These are phyloP conservation scores for Siphlonurus alternatus DNA, from an alignment of 2,888 invertebrate species.

Conservation along the genomic window DNA sequence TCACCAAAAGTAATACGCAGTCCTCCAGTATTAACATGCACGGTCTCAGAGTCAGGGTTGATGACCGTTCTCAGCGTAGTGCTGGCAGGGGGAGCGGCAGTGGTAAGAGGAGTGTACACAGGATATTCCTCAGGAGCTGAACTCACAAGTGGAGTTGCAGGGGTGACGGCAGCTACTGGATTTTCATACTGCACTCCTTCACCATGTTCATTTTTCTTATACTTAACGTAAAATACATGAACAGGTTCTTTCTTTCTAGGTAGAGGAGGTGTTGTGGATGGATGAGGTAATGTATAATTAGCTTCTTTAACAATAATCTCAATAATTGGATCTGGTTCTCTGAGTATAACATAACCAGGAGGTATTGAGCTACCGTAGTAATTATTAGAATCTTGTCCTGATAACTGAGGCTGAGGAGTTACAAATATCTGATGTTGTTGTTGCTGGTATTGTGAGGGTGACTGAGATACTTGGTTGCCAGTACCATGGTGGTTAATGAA, in stretches of 20 bases:
- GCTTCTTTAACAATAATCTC: conserved; percentile 86
- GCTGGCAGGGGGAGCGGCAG: conserved; percentile 23
- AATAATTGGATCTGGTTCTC: conserved; percentile 54
- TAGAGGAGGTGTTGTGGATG: conserved; percentile 26
- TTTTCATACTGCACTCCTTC: conserved; percentile 56
- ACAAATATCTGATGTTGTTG: not conserved
- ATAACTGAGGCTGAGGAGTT: not conserved
- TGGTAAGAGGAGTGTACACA: conserved; percentile 32
- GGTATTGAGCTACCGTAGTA: not conserved
- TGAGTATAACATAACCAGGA: conserved; percentile 6
- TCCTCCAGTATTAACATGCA: conserved; percentile 55
- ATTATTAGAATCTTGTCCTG: not conserved
- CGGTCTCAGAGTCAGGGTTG: conserved; percentile 70
- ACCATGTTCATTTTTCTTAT: conserved; percentile 57
- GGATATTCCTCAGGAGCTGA: conserved; percentile 35
- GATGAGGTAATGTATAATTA: conserved; percentile 58
- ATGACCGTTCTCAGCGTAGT: conserved; percentile 73
- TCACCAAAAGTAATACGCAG: conserved; percentile 68
- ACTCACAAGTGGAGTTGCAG: conserved; percentile 40
- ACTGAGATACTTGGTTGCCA: not conserved
- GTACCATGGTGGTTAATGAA: not conserved
- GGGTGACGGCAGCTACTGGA: conserved; percentile 62
- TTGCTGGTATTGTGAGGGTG: not conserved
- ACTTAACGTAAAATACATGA: conserved; percentile 81
- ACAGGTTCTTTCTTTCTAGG: conserved; percentile 59